Evolutionary conservation across 2,888 invertebrate species (phyloP).

Genomic region (Corythucha ciliata): DNA sequence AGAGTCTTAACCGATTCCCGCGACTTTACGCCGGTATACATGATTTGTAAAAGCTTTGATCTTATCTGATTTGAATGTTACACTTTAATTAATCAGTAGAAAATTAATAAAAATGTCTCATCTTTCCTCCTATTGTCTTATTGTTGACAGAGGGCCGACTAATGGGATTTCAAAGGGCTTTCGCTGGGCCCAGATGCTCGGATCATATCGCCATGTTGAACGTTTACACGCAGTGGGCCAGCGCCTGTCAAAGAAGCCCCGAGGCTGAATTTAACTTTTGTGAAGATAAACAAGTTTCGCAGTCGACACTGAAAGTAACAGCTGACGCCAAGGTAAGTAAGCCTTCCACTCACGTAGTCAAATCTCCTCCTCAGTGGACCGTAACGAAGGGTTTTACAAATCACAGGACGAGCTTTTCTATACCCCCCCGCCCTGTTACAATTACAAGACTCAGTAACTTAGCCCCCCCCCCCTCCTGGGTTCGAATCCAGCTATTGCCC

Average conservation of each 20-base stretch:
- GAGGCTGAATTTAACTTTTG: constrained; percentile 77
- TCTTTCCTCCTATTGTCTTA: neutral
- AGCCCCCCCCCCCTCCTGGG: too few relatives aligned
- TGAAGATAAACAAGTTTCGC: constrained; percentile 79
- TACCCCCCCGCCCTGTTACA: too few relatives aligned
- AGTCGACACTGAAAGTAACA: constrained; percentile 82
- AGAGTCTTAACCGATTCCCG: neutral
- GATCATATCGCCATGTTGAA: constrained; percentile 94
- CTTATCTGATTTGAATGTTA: constrained; percentile 1
- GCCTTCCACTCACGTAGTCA: constrained; percentile 2
- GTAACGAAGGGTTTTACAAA: too few relatives aligned
- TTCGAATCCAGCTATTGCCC: too few relatives aligned
- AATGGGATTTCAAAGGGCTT: constrained; percentile 70
- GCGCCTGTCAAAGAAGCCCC: constrained; percentile 46
- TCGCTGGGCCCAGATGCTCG: constrained; percentile 78
- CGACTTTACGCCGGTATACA: neutral
- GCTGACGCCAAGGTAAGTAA: constrained; percentile 69
- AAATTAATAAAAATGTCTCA: neutral
- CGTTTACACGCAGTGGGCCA: constrained; percentile 66
- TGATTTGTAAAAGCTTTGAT: neutral
- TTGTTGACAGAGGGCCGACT: constrained; percentile 52
- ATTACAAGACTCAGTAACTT: too few relatives aligned
- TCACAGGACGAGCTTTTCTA: too few relatives aligned
- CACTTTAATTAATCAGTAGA: neutral
- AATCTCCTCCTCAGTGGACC: too few relatives aligned